phyloP scores from a whole-genome alignment of 2,797 vertebrate genomes.

The Sebastes steindachneri region DNA sequence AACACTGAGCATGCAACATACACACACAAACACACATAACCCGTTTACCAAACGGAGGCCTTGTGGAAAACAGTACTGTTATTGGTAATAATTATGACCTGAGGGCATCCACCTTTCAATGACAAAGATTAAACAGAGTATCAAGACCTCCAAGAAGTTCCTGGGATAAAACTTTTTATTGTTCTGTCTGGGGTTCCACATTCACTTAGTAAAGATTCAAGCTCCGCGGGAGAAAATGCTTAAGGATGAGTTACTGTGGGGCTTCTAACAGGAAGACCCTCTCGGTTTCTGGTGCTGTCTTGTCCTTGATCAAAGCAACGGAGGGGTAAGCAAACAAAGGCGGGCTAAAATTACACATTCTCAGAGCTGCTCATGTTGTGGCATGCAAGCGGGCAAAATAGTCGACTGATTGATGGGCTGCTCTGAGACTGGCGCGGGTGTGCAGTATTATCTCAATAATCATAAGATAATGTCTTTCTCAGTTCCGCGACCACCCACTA shows the following conservation, averaged over 20 bases:
- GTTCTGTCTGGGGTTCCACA: slow-evolving; percentile 37
- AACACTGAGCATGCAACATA: slow-evolving; percentile 73
- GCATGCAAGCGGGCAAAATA: slow-evolving; percentile 74
- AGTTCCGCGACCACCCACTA: slow-evolving; percentile 80
- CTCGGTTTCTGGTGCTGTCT: slow-evolving; percentile 69
- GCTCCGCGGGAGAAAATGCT: slow-evolving; percentile 38
- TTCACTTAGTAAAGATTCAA: slow-evolving; percentile 53
- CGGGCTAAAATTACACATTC: slow-evolving; percentile 79
- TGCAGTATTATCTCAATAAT: slow-evolving; percentile 83
- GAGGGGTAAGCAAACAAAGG: slow-evolving; percentile 79
- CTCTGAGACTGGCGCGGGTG: slow-evolving; percentile 74
- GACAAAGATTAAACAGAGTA: slow-evolving; percentile 71
- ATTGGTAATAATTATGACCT: slow-evolving; percentile 80
- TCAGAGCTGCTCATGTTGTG: slow-evolving; percentile 72
- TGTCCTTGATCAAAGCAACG: slow-evolving; percentile 77
- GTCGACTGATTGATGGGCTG: slow-evolving; percentile 81
- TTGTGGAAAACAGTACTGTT: slow-evolving; percentile 66
- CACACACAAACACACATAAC: slow-evolving; percentile 50
- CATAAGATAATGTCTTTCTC: slow-evolving; percentile 83
- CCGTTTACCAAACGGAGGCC: slow-evolving; percentile 69
- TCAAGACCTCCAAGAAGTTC: slow-evolving; percentile 59
- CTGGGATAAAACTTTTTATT: slow-evolving; percentile 61
- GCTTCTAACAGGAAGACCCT: slow-evolving; percentile 63
- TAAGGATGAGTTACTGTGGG: slow-evolving; percentile 59
- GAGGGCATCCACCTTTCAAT: slow-evolving; percentile 74